Conservation (phyloP, 2,797 vertebrate genomes). For the Okamejei kenojei region DNA sequence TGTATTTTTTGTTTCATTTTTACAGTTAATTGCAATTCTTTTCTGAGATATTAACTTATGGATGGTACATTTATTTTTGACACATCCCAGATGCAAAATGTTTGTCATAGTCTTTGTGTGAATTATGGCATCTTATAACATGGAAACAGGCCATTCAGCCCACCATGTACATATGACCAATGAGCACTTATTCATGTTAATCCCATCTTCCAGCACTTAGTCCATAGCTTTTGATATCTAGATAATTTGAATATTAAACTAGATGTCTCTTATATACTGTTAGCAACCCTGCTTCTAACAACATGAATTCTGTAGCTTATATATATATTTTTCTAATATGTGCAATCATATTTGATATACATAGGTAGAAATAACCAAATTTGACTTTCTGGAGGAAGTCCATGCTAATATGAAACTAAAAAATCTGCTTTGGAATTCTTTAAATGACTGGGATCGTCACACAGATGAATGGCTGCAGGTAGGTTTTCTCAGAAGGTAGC, state of each 20-base stretch:
- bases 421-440: conserved; percentile 69
- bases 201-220: too few relatives aligned
- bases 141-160: too few relatives aligned
- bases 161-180: too few relatives aligned
- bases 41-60: background rate
- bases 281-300: background rate
- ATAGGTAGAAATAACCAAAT: conserved; percentile 72
- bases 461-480: conserved; percentile 67
- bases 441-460: conserved; percentile 66
- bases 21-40: background rate
- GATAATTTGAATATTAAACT: too few relatives aligned
- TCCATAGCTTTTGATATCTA: too few relatives aligned
- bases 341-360: background rate
- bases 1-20: background rate
- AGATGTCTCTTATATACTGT: too few relatives aligned
- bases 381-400: conserved; percentile 66
- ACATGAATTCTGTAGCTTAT: background rate
- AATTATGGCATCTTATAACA: background rate
- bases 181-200: too few relatives aligned
- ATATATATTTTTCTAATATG: background rate
- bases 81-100: background rate
- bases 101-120: background rate
- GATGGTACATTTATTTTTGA: too few relatives aligned
- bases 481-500: conserved; percentile 25
- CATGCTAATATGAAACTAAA: conserved; percentile 65